Evolutionary conservation across 53 echinoderm and acorn worm genomes (phyloP), one percentile per base, ranked within the genome.

Genomic region (Arbacia lixula): DNA sequence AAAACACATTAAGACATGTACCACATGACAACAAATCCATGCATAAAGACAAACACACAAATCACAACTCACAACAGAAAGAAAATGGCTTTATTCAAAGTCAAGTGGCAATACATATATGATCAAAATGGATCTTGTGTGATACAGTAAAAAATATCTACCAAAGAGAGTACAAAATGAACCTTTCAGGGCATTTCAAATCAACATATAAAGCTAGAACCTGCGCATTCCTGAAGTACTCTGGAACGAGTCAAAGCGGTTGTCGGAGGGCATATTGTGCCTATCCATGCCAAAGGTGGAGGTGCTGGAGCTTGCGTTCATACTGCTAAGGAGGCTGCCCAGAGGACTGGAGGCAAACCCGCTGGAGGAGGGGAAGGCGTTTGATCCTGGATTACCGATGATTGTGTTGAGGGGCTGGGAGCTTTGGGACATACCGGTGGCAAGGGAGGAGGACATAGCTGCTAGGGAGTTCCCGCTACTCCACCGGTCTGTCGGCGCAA

Each of bases 371-470:
- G 53, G 54, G 46, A 81, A 81, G 34, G 66, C 39, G 21, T 73
- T 63, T 28, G 67, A 51, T 17, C 90, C 90, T 1, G 66, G 34
- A 40, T 71, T 80, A 27, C 93, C 88, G 36, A 90, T 87, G 32
- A 90, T 86, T 50, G 85, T 83, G 12, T 87, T 50, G 67, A 93
- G 58, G 26, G 88, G 71, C 25, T 83, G 72, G 10, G 88, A 65
- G 72, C 85, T 81, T 76, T 90, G 93, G 17, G 88, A 83, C 61
- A 86, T 82, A 42, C 86, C 63, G 1, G 83, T 83, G 56, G 87
- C 61, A 4, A 89, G 57, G 20, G 88, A 85, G 25, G 86, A 39
- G 52, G 90, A 85, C 53, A 90, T 85, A 35, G 87, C 78, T 8
- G 49, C 66, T 17, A 81, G 46, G 24, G 82, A 62, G 21, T 3